These are phyloP conservation scores for Vespertilio murinus DNA, from an alignment of 2,797 vertebrate genomes.

Conservation along the genomic window DNA sequence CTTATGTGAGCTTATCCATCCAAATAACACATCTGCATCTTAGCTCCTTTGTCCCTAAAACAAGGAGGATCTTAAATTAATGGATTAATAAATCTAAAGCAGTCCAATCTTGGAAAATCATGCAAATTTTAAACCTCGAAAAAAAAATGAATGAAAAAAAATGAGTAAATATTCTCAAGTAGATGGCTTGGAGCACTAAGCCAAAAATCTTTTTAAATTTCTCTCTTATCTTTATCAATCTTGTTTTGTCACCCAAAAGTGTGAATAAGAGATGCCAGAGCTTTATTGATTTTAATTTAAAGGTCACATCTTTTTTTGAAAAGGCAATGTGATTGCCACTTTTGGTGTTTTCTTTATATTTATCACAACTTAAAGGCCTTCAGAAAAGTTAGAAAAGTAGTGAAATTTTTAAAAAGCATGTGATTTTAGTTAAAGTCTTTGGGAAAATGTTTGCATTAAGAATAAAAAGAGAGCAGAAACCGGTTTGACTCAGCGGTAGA, in stretches of 20 bases:
- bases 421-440: conserved; percentile 49
- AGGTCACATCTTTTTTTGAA: conserved; percentile 73
- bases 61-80: not conserved
- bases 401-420: not conserved
- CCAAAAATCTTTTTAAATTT: conserved; percentile 55
- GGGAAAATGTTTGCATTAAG: not conserved
- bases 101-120: not conserved
- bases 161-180: conserved; percentile 13
- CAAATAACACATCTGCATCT: not conserved
- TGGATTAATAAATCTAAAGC: not conserved
- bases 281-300: conserved; percentile 74
- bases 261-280: conserved; percentile 63
- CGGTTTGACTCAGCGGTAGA: no score
- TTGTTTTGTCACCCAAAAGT: conserved; percentile 65
- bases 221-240: conserved; percentile 60
- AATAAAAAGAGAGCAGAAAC: not conserved
- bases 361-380: conserved; percentile 70
- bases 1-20: not conserved
- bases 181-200: not conserved
- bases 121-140: not conserved
- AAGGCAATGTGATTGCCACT: conserved; percentile 65
- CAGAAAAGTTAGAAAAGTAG: conserved; percentile 56
- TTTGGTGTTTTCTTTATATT: conserved; percentile 67
- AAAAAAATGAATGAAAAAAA: conserved; percentile 14
- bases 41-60: not conserved